These are phyloP conservation scores for Ictalurus punctatus DNA, from an alignment of 2,113 vertebrate genomes.

Conservation along the genomic window DNA sequence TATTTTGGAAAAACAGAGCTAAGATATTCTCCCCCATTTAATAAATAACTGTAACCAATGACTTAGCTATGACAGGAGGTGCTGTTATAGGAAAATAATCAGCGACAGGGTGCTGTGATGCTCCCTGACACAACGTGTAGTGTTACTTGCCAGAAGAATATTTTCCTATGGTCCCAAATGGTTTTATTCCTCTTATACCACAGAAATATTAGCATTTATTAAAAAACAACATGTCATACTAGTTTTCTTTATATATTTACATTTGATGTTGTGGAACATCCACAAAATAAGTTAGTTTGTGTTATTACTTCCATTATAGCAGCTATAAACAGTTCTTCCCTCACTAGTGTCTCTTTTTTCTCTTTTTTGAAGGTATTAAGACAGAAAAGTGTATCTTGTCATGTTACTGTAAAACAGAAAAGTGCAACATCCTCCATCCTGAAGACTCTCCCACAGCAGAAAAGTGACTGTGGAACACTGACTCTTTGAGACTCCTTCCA, in stretches of 20 bases:
- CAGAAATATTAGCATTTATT: neutral
- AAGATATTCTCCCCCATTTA: conserved; percentile 30
- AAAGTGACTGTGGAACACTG: neutral
- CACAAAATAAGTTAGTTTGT: neutral
- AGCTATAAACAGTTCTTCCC: neutral
- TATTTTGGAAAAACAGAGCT: conserved; percentile 58
- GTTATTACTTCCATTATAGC: neutral
- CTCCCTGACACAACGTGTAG: neutral
- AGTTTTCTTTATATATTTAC: no score
- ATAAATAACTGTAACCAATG: neutral
- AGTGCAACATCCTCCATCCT: neutral
- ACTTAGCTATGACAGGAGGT: neutral
- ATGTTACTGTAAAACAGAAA: neutral
- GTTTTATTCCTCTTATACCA: neutral
- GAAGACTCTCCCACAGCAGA: neutral
- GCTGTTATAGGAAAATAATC: neutral
- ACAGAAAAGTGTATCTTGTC: neutral
- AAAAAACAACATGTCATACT: neutral
- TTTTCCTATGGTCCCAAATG: neutral
- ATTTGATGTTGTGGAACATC: neutral
- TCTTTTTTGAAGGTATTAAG: neutral
- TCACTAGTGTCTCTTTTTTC: neutral
- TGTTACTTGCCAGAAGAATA: neutral
- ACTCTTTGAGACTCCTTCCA: neutral
- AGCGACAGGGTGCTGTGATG: neutral